These are phyloP conservation scores for Arnoldichthys spilopterus DNA, from an alignment of 2,797 vertebrate genomes.

Conservation along the genomic window DNA sequence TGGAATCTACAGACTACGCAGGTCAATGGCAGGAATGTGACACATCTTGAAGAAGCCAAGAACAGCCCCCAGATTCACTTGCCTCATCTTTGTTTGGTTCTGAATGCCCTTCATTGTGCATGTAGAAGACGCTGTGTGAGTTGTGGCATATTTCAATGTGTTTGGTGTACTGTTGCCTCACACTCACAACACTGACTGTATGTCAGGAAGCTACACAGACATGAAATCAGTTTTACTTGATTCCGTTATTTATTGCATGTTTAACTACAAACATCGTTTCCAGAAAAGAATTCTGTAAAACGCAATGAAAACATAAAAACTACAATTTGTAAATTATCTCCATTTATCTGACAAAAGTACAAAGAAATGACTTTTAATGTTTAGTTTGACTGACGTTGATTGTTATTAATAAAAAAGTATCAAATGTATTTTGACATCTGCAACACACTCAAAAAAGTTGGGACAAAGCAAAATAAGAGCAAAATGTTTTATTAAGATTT, in stretches of 20 bases:
- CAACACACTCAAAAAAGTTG: too few relatives aligned
- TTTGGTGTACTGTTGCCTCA: neutral
- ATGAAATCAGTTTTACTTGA: neutral
- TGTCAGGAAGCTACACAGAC: neutral
- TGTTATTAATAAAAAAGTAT: too few relatives aligned
- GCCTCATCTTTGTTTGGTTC: neutral
- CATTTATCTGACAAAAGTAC: too few relatives aligned
- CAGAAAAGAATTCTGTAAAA: too few relatives aligned
- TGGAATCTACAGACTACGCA: conserved; percentile 11
- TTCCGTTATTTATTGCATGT: neutral
- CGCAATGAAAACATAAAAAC: too few relatives aligned
- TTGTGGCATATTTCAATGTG: conserved; percentile 27
- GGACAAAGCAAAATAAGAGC: too few relatives aligned
- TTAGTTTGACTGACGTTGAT: too few relatives aligned
- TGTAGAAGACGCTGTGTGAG: conserved; percentile 4
- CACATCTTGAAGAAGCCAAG: conserved; percentile 9
- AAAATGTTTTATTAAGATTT: too few relatives aligned
- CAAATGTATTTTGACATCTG: too few relatives aligned
- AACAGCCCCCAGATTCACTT: conserved; percentile 28
- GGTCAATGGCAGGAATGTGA: conserved; percentile 34
- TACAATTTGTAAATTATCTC: too few relatives aligned
- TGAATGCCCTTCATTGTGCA: conserved; percentile 35
- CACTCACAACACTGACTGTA: neutral
- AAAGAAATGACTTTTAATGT: too few relatives aligned
- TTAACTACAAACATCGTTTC: too few relatives aligned